Conservation (phyloP, 2,888 invertebrate species). For the Archips crataeganus region DNA sequence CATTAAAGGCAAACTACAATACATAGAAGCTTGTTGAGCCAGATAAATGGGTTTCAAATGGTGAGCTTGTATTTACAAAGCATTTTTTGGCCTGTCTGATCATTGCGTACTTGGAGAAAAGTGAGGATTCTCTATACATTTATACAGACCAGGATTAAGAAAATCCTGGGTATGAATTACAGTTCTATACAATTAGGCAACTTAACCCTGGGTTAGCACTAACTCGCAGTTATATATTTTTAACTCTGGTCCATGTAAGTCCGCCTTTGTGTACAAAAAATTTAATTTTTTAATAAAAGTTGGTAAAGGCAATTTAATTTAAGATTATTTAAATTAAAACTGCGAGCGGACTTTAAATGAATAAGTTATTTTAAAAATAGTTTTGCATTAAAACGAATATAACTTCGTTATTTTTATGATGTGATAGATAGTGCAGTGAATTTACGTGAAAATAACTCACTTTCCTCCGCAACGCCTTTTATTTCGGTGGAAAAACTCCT, state of each 20-base stretch:
- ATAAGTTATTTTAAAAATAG: too few species aligned
- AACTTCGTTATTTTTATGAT: too few species aligned
- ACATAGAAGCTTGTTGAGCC: constrained; percentile 30
- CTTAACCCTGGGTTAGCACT: too few species aligned
- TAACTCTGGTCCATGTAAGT: too few species aligned
- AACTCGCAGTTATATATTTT: too few species aligned
- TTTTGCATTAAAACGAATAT: too few species aligned
- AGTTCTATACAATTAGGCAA: too few species aligned
- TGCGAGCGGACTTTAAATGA: too few species aligned
- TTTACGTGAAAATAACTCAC: not conserved
- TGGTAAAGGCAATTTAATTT: not conserved
- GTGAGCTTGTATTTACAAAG: constrained; percentile 77
- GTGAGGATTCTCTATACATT: constrained; percentile 68
- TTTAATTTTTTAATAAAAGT: too few species aligned
- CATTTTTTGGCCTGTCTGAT: constrained; percentile 79
- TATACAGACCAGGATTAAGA: not conserved
- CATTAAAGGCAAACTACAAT: not conserved
- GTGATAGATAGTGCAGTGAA: too few species aligned
- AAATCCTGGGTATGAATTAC: too few species aligned
- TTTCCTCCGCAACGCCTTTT: constrained; percentile 20
- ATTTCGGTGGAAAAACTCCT: constrained; percentile 41
- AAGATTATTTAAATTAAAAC: not conserved
- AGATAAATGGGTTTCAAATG: constrained; percentile 44
- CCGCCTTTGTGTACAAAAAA: too few species aligned
- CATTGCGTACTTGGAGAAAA: constrained; percentile 59